Evolutionary conservation across 1,140 invertebrate species (phyloP), one percentile per base, ranked within the genome.

Genomic region (Odontomachus brunneus): DNA sequence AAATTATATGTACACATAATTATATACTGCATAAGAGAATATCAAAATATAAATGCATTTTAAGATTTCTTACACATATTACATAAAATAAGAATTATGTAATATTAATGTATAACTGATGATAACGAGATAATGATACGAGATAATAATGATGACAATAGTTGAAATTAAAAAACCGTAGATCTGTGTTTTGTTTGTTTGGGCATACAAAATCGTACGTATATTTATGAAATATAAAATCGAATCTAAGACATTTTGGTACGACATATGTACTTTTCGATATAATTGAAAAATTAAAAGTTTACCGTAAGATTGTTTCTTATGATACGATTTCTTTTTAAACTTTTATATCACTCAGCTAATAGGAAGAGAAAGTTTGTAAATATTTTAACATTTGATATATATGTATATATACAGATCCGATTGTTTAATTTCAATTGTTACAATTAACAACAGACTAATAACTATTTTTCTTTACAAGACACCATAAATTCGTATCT

Each of bases 351-450:
- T 53, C 49, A 67, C 1, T 55, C 29, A 48, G n/a, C n/a, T 19
- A 48, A 71, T 29, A 5, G 38, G 38, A 69, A 59, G 33, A 71
- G 71, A 59, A 48, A 71, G 17, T 29, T 57, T 48, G 26, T 48
- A 57, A 71, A 57, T 78, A 62, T 59, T 44, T 57, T 44, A 59
- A 80, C 44, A 48, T 48, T 80, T 1, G 12, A 44, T 11, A 44
- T 44, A 44, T 44, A 11, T 11, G 9, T 11, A 44, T 11, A 59
- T 59, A 59, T 80, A 83, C 53, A 82, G 59, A 72, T 76, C 55
- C 51, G 24, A 24, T 53, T 76, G 60, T 55, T 67, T 83, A 83
- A 86, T 73, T 72, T 81, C 65, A 81, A 72, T 65, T 84, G 85
- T 75, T 86, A 59, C 29, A 57, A 57, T 82, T 62, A 84, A 84